Evolutionary conservation across 2,888 invertebrate species (phyloP), one percentile per base, ranked within the genome.

Genomic region (Coremacera marginata): DNA sequence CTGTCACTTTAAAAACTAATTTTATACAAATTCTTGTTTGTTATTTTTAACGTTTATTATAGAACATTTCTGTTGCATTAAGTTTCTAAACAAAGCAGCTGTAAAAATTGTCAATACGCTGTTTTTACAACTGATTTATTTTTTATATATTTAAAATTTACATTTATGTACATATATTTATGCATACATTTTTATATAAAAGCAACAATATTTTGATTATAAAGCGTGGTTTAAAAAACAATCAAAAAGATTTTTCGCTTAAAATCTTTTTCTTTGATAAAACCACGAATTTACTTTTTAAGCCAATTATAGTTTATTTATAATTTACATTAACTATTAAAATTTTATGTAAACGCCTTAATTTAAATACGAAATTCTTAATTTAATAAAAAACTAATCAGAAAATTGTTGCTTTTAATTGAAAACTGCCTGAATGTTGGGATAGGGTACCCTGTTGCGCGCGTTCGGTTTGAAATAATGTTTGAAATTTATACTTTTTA

Each of bases 381-480:
- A 27, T 34, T 44, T 60, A 51, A n/a, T 11, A 7, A n/a, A 51
- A n/a, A 52, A 73, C 67, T 11, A 11, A 49, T 84, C 86, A 85
- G 83, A 84, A 86, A 86, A 85, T 88, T 87, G 88, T 88, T 87
- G 86, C 81, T 85, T 74, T 83, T 82, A 83, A 86, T 86, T 88
- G 88, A 88, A 89, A 89, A 89, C 93, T 94, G 95, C 96, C 96
- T 96, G 96, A 96, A 96, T 96, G 96, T 96, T 96, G 96, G 96
- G 96, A 96, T 96, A 96, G 96, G 96, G 96, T 96, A 95, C 95
- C 95, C 95, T 95, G 95, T 86, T 86, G 90, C 90, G 90, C 89
- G 89, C 89, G 88, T 37, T 44, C 82, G 77, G 70, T 79, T 52
- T 57, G 76, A 75, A 78, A 71, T 73, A 67, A 19, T n/a, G n/a